A percentile compares a stretch with the other conserved stretches of the same genome.
phyloP scores from a whole-genome alignment of 2,888 invertebrate genomes.

The Brassicogethes aeneus region DNA sequence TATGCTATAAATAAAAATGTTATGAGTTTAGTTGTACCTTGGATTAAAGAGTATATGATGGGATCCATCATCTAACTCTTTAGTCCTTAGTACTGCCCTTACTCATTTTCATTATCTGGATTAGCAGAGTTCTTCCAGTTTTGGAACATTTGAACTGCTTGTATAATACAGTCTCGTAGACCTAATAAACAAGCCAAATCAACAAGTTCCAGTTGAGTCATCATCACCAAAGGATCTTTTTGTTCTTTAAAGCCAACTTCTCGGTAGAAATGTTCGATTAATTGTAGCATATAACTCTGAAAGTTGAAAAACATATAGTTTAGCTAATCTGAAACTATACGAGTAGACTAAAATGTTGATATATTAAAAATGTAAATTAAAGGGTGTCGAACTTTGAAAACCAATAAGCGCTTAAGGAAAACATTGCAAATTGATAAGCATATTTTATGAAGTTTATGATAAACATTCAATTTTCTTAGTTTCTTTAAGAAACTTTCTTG shows the following conservation, averaged over 20 bases:
- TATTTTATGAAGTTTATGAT: too few relatives aligned
- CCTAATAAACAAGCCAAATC: conserved; percentile 63
- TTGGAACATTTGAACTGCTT: conserved; percentile 61
- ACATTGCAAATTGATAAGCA: too few relatives aligned
- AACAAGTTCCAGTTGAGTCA: conserved; percentile 62
- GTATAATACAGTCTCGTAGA: conserved; percentile 63
- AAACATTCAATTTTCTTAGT: too few relatives aligned
- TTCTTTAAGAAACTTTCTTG: too few relatives aligned
- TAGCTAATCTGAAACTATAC: background rate
- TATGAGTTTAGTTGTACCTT: background rate
- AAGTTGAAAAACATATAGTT: too few relatives aligned
- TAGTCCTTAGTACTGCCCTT: conserved; percentile 38
- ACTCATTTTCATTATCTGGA: conserved; percentile 69
- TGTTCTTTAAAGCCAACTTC: conserved; percentile 61
- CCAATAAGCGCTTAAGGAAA: too few relatives aligned
- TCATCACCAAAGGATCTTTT: conserved; percentile 55
- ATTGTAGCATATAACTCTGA: conserved; percentile 59
- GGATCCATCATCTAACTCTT: too few relatives aligned
- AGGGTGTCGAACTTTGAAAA: conserved; percentile 3
- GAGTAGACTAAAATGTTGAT: too few relatives aligned
- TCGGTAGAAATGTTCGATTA: conserved; percentile 58
- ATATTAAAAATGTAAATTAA: background rate
- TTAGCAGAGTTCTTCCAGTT: conserved; percentile 61
- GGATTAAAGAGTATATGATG: background rate
- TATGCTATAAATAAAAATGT: conserved; percentile 47